Percentiles rank a stretch among this genome's conserved stretches.
phyloP scores from a whole-genome alignment of 1,140 invertebrate species.

The Pogonomyrmex californicus region DNA sequence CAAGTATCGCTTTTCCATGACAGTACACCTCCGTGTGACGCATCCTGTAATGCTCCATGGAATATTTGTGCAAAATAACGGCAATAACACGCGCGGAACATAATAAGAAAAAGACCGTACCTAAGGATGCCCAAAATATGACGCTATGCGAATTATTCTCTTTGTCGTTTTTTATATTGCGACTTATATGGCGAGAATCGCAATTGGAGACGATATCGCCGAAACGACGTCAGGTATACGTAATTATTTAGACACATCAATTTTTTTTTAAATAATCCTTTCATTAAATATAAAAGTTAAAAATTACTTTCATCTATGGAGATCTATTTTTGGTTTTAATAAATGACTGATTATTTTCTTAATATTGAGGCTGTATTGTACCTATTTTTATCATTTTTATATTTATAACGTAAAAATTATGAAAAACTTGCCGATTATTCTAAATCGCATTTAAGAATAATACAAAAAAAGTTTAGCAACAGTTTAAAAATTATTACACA shows the following conservation, averaged over 20 bases:
- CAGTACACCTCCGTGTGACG: constrained; percentile 26
- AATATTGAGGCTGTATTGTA: not conserved
- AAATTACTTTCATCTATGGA: not conserved
- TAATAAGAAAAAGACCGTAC: constrained; percentile 4
- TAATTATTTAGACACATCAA: not conserved
- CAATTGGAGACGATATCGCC: not conserved
- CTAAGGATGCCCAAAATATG: constrained; percentile 54
- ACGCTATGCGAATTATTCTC: constrained; percentile 57
- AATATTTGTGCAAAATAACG: constrained; percentile 36
- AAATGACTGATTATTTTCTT: not conserved
- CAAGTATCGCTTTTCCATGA: not conserved
- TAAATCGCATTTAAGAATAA: too few species aligned
- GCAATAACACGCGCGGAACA: not conserved
- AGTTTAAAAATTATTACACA: too few species aligned
- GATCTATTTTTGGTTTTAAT: not conserved
- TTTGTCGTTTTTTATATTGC: constrained; percentile 43
- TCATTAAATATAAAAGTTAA: not conserved
- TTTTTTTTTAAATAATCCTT: not conserved
- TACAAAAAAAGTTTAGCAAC: too few species aligned
- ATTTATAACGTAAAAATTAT: too few species aligned
- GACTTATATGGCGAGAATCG: constrained; percentile 38
- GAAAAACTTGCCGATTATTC: too few species aligned
- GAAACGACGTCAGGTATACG: constrained; percentile 4
- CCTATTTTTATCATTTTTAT: too few species aligned
- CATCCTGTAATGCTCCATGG: constrained; percentile 41